phyloP scores from a whole-genome alignment of 2,888 invertebrate species.

The Aphrophora alni region DNA sequence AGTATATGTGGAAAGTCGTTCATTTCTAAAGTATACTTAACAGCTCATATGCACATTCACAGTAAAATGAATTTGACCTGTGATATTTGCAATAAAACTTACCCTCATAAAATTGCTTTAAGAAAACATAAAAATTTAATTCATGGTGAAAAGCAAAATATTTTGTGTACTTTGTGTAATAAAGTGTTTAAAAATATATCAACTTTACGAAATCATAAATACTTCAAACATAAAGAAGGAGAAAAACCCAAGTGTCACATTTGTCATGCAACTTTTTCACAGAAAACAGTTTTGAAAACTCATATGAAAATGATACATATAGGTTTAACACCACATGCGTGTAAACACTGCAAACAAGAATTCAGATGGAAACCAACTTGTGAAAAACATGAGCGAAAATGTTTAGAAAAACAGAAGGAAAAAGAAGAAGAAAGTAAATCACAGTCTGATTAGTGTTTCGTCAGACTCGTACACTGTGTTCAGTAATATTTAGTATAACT shows the following conservation, averaged over 20 bases:
- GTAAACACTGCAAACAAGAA: not conserved
- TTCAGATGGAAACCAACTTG: not conserved
- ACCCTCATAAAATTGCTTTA: not conserved
- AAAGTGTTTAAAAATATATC: not conserved
- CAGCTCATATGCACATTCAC: not conserved
- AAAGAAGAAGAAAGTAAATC: not conserved
- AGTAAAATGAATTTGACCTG: not conserved
- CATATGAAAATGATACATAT: not conserved
- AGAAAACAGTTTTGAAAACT: not conserved
- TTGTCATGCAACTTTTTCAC: not conserved
- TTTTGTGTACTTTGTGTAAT: not conserved
- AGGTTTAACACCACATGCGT: not conserved
- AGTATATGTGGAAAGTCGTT: not conserved
- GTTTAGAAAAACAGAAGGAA: too few species aligned
- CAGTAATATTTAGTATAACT: too few species aligned
- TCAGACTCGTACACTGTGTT: too few species aligned
- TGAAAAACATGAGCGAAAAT: not conserved
- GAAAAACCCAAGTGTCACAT: not conserved
- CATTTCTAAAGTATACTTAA: not conserved
- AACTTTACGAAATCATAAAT: not conserved
- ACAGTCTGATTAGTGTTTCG: too few species aligned
- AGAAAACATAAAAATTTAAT: not conserved
- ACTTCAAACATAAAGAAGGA: not conserved
- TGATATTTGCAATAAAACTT: not conserved
- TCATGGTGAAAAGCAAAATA: too few species aligned